phyloP scores from a whole-genome alignment of 2,888 invertebrate genomes.

The Octodonta nipae region DNA sequence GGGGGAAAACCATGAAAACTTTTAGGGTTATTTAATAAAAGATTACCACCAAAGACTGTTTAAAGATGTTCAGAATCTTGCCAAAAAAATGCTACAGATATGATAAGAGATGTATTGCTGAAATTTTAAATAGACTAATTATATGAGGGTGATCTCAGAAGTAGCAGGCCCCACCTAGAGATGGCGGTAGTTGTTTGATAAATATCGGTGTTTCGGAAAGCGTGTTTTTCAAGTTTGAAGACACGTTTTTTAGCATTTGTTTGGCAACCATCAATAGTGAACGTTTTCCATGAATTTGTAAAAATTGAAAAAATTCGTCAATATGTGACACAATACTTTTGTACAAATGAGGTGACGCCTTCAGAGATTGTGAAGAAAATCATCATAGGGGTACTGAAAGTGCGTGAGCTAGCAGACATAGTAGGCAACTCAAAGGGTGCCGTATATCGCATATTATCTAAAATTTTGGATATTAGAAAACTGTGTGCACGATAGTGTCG shows the following conservation, averaged over 20 bases:
- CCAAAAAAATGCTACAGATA: too few species aligned
- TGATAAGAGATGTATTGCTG: too few species aligned
- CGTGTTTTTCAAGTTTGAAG: background rate
- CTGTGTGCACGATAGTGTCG: slow-evolving; percentile 1
- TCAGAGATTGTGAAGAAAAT: background rate
- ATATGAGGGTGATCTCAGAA: slow-evolving; percentile 1
- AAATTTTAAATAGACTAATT: background rate
- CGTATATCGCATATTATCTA: slow-evolving; percentile 1
- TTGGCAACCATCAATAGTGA: slow-evolving; percentile 1
- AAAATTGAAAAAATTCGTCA: background rate
- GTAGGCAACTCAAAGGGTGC: slow-evolving; percentile 1
- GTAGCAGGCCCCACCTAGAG: background rate
- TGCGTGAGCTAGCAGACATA: background rate
- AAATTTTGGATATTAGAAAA: background rate
- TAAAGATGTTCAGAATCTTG: too few species aligned
- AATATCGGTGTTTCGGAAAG: background rate
- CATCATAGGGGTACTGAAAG: background rate
- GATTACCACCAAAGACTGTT: too few species aligned
- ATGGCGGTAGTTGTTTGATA: background rate
- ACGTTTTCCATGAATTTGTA: background rate
- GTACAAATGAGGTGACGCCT: background rate
- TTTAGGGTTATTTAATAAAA: too few species aligned
- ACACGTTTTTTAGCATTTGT: slow-evolving; percentile 1
- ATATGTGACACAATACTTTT: slow-evolving; percentile 1
- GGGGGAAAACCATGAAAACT: too few species aligned